Evolutionary conservation across 2,888 invertebrate species (phyloP), one percentile per base, ranked within the genome.

Genomic region (Zygaena filipendulae): DNA sequence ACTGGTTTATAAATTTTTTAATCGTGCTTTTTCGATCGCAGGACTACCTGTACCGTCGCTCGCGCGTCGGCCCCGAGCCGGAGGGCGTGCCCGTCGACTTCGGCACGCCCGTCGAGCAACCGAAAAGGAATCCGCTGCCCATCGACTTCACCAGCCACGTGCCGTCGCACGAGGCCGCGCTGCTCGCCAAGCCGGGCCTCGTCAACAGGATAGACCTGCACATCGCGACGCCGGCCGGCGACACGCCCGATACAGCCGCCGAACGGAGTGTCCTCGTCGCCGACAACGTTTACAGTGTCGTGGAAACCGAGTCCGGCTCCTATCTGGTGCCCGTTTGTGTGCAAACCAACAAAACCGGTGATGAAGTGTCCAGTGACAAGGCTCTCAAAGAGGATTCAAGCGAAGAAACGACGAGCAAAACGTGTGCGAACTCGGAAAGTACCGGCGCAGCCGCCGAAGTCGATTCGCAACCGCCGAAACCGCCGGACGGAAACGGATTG

Each of bases 71-170:
- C 1, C n/a, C n/a, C n/a, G n/a, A n/a, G n/a, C n/a, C n/a, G 0
- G 13, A 21, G 0, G 72, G 72, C 0, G 44, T 72, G 0, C 51
- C 55, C 2, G 30, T 75, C 2, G 27, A 49, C 3, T 2, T 54
- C 0, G 55, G 50, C 0, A 13, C 45, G 3, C 19, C 35, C 0
- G 23, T 47, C 0, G 14, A 30, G 2, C 34, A 39, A 1, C 42
- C 47, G 0, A 23, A 25, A 19, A 69, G 66, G 38, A 28, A 32
- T 0, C 58, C 69, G 0, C 37, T 72, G 1, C 70, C 68, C 2
- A 56, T 59, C 21, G 45, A 53, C 23, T 70, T 69, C 27, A 59
- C 49, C 39, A 5, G 51, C 59, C 7, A 19, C 32, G 3, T 32
- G 32, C 25, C 11, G 6, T 43, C n/a, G 25, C 30, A 10, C 36